Evolutionary conservation across 2,113 vertebrate species (phyloP).

Genomic region (Lamprotornis superbus): DNA sequence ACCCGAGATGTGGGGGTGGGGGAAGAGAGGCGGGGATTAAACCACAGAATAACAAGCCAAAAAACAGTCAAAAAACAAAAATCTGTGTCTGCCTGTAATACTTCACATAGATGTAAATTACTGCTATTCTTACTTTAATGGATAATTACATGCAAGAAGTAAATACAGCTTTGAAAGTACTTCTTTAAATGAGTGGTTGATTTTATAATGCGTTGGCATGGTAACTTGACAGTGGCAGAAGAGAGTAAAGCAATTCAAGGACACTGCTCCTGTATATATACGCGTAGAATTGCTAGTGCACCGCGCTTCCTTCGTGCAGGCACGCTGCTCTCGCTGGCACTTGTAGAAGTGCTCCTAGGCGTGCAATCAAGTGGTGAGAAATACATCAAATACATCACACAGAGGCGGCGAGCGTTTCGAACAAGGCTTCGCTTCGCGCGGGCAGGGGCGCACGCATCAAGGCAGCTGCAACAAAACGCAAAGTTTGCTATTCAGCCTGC

Average conservation of each 20-base stretch:
- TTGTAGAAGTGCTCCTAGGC: not conserved
- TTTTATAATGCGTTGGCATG: conserved; percentile 58
- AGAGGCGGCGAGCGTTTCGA: not conserved
- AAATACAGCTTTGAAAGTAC: conserved; percentile 71
- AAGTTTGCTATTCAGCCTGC: conserved; percentile 42
- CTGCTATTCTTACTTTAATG: conserved; percentile 70
- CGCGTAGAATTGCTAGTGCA: not conserved
- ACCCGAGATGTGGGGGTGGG: not conserved
- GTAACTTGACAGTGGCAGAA: conserved; percentile 1
- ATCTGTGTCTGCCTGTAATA: conserved; percentile 24
- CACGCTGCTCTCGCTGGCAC: not conserved
- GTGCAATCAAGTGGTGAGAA: not conserved
- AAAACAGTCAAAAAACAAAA: conserved; percentile 26
- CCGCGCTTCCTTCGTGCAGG: not conserved
- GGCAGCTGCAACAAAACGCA: not conserved
- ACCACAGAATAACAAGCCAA: conserved; percentile 25
- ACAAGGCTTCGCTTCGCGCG: not conserved
- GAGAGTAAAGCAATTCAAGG: conserved; percentile 6
- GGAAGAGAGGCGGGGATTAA: not conserved
- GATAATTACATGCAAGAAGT: conserved; percentile 69
- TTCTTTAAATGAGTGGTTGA: conserved; percentile 41
- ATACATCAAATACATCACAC: not conserved
- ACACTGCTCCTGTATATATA: not conserved
- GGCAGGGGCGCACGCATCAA: not conserved
- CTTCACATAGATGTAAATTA: conserved; percentile 61